A percentile compares a stretch with the other conserved stretches of the same genome.
Evolutionary conservation across 2,113 vertebrate species (phyloP).

Genomic region (Perca flavescens): DNA sequence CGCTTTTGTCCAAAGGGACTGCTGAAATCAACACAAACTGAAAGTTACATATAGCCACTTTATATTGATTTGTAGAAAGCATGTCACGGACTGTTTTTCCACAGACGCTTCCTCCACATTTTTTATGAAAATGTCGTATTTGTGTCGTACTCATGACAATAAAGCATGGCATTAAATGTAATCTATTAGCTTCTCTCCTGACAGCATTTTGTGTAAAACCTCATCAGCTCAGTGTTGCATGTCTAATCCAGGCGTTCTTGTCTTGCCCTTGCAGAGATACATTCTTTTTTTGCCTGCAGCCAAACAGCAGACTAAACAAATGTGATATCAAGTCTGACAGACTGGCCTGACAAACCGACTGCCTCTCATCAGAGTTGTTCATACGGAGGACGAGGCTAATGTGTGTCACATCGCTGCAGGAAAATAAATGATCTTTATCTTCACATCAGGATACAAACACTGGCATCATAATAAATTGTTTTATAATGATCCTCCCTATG

Average conservation of each 20-base stretch:
- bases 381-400: background rate
- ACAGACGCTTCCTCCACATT: background rate
- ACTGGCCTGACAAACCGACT: constrained; percentile 26
- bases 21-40: no score
- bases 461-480: background rate
- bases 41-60: no score
- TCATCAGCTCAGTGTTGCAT: constrained; percentile 55
- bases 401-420: constrained; percentile 25
- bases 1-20: no score
- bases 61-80: constrained; percentile 10
- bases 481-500: background rate
- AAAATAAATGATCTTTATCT: constrained; percentile 34
- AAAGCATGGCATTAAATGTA: constrained; percentile 33
- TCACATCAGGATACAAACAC: constrained; percentile 27
- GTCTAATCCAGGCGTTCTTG: constrained; percentile 43
- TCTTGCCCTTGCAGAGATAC: constrained; percentile 28
- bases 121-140: constrained; percentile 32
- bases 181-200: constrained; percentile 47
- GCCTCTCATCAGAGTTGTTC: constrained; percentile 30
- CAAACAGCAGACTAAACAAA: constrained; percentile 44
- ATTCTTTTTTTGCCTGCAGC: constrained; percentile 57
- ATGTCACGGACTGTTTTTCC: constrained; percentile 1
- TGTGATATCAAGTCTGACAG: constrained; percentile 59
- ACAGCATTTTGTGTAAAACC: constrained; percentile 52
- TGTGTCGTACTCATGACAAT: constrained; percentile 31